Conservation (phyloP, 2,797 vertebrate species). For the Labroides dimidiatus region DNA sequence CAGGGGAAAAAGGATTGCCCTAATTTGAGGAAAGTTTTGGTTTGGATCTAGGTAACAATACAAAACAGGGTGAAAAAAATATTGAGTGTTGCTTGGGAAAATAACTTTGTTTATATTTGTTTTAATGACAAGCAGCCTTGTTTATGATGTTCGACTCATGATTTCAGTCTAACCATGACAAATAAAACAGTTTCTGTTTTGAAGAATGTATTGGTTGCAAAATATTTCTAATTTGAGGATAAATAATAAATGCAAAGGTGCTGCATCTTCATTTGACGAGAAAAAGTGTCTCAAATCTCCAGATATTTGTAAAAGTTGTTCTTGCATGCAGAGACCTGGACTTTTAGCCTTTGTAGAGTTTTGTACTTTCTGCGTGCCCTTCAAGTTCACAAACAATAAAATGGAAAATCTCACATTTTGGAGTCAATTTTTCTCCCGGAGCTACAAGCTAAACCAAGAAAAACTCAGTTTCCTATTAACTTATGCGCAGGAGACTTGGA, state of each 20-base stretch:
- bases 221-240: no score
- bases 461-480: not conserved
- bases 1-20: not conserved
- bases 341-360: not conserved
- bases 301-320: not conserved
- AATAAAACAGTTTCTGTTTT: no score
- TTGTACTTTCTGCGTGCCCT: not conserved
- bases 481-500: not conserved
- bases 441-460: constrained; percentile 2
- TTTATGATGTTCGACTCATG: no score
- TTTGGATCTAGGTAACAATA: no score
- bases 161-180: no score
- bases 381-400: not conserved
- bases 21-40: not conserved
- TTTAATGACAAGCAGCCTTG: no score
- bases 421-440: not conserved
- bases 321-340: not conserved
- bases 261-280: no score
- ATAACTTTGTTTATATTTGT: no score
- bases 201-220: no score
- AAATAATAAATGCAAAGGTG: no score
- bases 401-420: not conserved
- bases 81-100: no score
- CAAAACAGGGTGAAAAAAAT: no score
- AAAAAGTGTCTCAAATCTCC: not conserved